Percentiles rank a stretch among this genome's conserved stretches.
phyloP scores from a whole-genome alignment of 1,140 invertebrate species.

The Pygmarrhopalites habei region DNA sequence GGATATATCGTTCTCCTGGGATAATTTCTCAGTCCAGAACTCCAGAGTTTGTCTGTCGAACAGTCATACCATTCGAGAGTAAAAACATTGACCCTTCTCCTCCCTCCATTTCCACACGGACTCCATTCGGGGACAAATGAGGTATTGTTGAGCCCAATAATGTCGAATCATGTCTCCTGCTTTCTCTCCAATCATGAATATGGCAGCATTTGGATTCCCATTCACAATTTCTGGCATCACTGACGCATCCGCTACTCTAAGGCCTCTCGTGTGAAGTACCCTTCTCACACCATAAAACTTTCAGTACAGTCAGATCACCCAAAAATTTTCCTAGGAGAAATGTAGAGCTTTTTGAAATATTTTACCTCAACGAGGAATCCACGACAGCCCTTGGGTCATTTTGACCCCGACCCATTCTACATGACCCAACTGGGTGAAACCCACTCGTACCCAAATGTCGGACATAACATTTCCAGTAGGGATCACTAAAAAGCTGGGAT shows the following conservation, averaged over 20 bases:
- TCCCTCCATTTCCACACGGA: neutral
- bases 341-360: no score
- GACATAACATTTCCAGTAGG: slow-evolving; percentile 77
- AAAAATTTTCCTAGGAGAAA: no score
- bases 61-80: no score
- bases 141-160: slow-evolving; percentile 47
- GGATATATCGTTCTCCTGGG: no score
- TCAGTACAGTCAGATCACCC: no score
- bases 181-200: slow-evolving; percentile 72
- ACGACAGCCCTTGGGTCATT: slow-evolving; percentile 52
- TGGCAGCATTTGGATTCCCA: slow-evolving; percentile 52
- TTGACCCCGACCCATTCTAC: slow-evolving; percentile 46
- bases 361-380: slow-evolving; percentile 40
- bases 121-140: slow-evolving; percentile 2
- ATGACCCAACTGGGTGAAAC: slow-evolving; percentile 22
- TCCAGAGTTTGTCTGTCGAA: no score
- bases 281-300: no score
- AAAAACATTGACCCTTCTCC: neutral
- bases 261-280: slow-evolving; percentile 41
- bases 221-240: slow-evolving; percentile 49
- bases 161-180: slow-evolving; percentile 71
- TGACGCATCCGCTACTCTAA: slow-evolving; percentile 44
- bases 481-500: slow-evolving; percentile 62
- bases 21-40: no score
- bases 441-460: slow-evolving; percentile 71